phyloP scores from a whole-genome alignment of 2,113 vertebrate genomes.

The Sinocyclocheilus anshuiensis region DNA sequence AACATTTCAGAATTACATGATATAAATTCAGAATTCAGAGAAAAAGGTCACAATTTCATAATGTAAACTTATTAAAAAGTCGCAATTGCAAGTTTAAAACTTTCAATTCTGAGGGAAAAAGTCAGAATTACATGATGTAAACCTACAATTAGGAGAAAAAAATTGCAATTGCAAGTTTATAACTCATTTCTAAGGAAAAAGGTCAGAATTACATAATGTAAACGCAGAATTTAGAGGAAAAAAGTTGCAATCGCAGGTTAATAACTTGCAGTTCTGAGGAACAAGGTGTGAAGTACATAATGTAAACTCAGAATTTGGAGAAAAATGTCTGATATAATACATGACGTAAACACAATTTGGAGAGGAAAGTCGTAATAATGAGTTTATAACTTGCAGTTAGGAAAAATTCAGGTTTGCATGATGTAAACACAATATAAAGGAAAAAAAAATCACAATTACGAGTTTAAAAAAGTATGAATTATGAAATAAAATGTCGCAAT shows the following conservation, averaged over 20 bases:
- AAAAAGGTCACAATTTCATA: not conserved
- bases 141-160: no score
- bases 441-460: no score
- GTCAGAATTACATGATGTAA: not conserved
- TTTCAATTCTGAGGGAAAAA: not conserved
- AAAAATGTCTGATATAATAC: not conserved
- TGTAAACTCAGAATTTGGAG: fast-evolving
- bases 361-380: not conserved
- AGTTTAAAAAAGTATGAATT: not conserved
- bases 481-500: not conserved
- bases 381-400: not conserved
- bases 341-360: not conserved
- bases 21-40: not conserved
- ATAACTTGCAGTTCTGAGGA: no score
- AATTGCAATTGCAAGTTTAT: not conserved
- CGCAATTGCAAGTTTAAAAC: not conserved
- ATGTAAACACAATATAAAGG: not conserved
- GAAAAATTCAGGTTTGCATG: not conserved
- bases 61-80: not conserved
- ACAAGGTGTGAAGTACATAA: no score
- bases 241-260: no score
- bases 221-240: no score
- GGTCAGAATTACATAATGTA: no score
- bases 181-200: not conserved
- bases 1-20: no score